phyloP scores from a whole-genome alignment of 2,888 invertebrate species.

The Cecidostiba fungosa region DNA sequence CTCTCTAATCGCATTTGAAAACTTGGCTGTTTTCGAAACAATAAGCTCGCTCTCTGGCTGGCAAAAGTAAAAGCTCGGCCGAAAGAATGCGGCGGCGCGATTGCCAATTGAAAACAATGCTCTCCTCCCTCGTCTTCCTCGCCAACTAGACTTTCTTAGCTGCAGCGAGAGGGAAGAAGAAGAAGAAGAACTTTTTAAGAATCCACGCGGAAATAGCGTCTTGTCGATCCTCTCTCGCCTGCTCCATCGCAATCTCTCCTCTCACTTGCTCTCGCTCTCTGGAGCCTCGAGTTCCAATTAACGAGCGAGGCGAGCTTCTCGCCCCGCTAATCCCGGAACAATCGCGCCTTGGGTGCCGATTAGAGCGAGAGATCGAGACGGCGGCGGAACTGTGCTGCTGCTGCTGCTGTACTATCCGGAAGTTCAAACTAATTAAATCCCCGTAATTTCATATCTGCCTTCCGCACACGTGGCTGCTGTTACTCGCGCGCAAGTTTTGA shows the following conservation, averaged over 20 bases:
- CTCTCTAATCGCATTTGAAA: constrained; percentile 64
- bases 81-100: constrained; percentile 52
- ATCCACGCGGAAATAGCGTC: constrained; percentile 59
- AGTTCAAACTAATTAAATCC: constrained; percentile 79
- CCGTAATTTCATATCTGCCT: constrained; percentile 79
- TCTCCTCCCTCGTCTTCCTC: background rate
- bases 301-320: constrained; percentile 66
- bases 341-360: constrained; percentile 75
- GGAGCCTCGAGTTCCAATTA: constrained; percentile 73
- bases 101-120: constrained; percentile 63
- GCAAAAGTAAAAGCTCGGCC: constrained; percentile 61
- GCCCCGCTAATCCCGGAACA: constrained; percentile 76
- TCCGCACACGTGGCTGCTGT: constrained; percentile 75
- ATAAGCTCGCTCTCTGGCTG: constrained; percentile 46
- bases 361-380: constrained; percentile 70
- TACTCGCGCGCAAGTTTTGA: constrained; percentile 44
- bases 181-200: constrained; percentile 58
- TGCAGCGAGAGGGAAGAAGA: background rate
- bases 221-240: constrained; percentile 33
- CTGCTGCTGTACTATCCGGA: constrained; percentile 68
- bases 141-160: constrained; percentile 32
- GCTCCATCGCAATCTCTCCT: constrained; percentile 44
- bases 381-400: constrained; percentile 59
- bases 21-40: constrained; percentile 64
- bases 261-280: background rate